phyloP scores from a whole-genome alignment of 1,140 invertebrate species.

The Sycophila sp. region DNA sequence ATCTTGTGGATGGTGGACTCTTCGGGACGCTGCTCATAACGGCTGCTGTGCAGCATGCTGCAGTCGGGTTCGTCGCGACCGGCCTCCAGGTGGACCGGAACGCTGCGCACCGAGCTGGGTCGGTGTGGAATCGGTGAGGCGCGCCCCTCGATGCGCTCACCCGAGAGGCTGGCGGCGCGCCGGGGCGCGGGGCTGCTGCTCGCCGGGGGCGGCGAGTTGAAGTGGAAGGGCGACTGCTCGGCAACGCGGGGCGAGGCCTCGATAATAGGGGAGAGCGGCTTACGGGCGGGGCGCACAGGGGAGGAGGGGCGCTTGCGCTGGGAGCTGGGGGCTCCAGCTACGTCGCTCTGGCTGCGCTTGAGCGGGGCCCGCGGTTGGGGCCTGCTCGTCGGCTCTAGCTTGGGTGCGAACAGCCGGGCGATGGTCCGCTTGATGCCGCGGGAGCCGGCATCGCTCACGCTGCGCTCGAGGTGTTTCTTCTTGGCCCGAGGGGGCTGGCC shows the following conservation, averaged over 20 bases:
- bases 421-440: constrained; percentile 53
- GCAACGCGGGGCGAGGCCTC: constrained; percentile 71
- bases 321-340: constrained; percentile 40
- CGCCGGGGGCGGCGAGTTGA: no score
- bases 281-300: constrained; percentile 59
- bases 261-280: constrained; percentile 77
- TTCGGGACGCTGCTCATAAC: constrained; percentile 54
- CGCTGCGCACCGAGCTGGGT: no score
- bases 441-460: constrained; percentile 76
- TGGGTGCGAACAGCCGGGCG: constrained; percentile 56
- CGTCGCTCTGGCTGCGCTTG: constrained; percentile 64
- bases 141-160: no score
- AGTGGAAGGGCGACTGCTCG: constrained; percentile 75
- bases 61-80: constrained; percentile 34
- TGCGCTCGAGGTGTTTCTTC: constrained; percentile 67
- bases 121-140: no score
- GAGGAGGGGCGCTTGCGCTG: constrained; percentile 53
- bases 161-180: no score
- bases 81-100: constrained; percentile 31
- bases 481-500: neutral
- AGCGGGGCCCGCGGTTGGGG: constrained; percentile 35
- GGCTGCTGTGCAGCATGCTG: constrained; percentile 59
- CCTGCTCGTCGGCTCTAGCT: constrained; percentile 56
- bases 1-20: constrained; percentile 62
- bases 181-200: no score